Evolutionary conservation across 1,140 invertebrate genomes (phyloP), one percentile per base, ranked within the genome.

Genomic region (Dolichoris vasculosae): DNA sequence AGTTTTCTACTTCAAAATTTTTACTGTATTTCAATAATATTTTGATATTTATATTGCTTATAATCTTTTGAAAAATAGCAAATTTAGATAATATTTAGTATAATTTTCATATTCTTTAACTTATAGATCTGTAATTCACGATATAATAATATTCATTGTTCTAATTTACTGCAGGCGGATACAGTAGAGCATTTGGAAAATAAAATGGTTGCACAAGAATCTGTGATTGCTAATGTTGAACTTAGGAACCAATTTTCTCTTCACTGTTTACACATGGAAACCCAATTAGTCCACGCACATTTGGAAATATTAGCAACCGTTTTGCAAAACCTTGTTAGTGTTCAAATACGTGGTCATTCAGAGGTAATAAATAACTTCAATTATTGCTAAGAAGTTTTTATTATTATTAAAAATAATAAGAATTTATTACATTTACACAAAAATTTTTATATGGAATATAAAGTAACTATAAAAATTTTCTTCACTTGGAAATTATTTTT

Each of bases 181-280:
- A 94, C 95, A n/a, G 95, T 96, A 0, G 95, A 96, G 87, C 94
- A 95, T 83, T 89, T 96, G 64, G 96, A 96, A 90, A 94, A 95
- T 86, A 95, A 95, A 89, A 96, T 96, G 94, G 91, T 96, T 73
- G 94, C 95, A 64, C 96, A 96, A 93, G 96, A 96, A 90, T 95
- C 95, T 86, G 94, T 96, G 30, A 96, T 96, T 79, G 94, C 95
- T 0, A 96, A 95, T 86, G 95, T 96, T 88, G 96, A 96, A 89
- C 93, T 96, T 81, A 93, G 96, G 78, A 95, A 95, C 88, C 95
- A 95, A 77, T 96, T 95, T 90, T 96, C 96, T 55, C 91, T 96
- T 11, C 95, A 96, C 88, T 96, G 96, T 90, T 93, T 96, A 17
- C 95, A 96, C 88, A 95, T 96, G 94, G 96, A 96, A 90, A 96